These are phyloP conservation scores for Leuciscus waleckii DNA, from an alignment of 2,797 vertebrate species.

Conservation along the genomic window DNA sequence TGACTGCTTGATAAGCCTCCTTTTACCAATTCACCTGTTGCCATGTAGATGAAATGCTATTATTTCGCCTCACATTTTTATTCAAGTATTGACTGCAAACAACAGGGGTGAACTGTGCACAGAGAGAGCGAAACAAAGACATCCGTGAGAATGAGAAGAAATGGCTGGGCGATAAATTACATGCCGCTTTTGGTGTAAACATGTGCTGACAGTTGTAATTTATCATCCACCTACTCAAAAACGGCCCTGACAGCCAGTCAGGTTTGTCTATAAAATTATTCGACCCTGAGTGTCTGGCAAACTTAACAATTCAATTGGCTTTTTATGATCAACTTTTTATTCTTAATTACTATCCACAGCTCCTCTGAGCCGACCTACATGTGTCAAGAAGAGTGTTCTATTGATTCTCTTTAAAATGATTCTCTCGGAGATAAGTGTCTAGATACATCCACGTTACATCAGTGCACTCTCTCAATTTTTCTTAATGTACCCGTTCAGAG, in stretches of 20 bases:
- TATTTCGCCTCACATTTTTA: constrained; percentile 23
- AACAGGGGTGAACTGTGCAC: constrained; percentile 16
- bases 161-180: constrained; percentile 13
- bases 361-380: constrained; percentile 24
- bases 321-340: constrained; percentile 45
- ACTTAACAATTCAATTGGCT: constrained; percentile 12
- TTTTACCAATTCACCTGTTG: constrained; percentile 39
- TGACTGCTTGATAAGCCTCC: constrained; percentile 23
- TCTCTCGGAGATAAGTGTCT: constrained; percentile 61
- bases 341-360: constrained; percentile 29
- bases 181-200: neutral
- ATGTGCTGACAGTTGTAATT: neutral
- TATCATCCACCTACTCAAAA: constrained; percentile 28
- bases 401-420: constrained; percentile 56
- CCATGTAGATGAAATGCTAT: constrained; percentile 26
- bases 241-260: neutral
- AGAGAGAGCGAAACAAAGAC: constrained; percentile 32
- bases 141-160: constrained; percentile 32
- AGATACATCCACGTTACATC: constrained; percentile 62
- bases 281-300: constrained; percentile 26
- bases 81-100: constrained; percentile 39
- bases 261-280: constrained; percentile 24
- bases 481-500: constrained; percentile 69
- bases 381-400: constrained; percentile 51
- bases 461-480: constrained; percentile 68